Evolutionary conservation across 2,888 invertebrate species (phyloP).

Genomic region (Copidosoma aretas): DNA sequence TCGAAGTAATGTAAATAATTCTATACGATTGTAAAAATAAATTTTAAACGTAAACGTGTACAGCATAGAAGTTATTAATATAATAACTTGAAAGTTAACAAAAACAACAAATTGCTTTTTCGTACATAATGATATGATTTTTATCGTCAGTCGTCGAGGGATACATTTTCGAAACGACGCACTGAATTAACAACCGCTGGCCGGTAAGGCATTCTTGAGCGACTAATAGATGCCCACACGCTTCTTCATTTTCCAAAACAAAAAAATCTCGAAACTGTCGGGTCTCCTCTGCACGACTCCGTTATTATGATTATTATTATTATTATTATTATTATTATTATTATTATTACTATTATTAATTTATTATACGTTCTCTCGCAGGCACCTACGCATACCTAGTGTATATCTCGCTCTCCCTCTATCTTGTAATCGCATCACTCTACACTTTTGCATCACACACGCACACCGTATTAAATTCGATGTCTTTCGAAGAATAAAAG

Average conservation of each 20-base stretch:
- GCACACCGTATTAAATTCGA: constrained; percentile 19
- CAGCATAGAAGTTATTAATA: not conserved
- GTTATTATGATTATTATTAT: constrained; percentile 9
- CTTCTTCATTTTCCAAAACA: not conserved
- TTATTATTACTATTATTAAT: not conserved
- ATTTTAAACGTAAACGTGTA: not conserved
- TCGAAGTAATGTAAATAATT: too few relatives aligned
- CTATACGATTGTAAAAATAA: too few relatives aligned
- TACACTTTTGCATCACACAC: constrained; percentile 10
- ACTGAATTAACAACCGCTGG: not conserved
- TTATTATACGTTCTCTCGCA: constrained; percentile 21
- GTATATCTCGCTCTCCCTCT: constrained; percentile 27
- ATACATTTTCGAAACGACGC: not conserved
- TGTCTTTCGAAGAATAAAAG: constrained; percentile 38
- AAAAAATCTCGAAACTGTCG: constrained; percentile 39
- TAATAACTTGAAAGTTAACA: not conserved
- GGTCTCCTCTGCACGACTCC: constrained; percentile 27
- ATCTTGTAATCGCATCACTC: not conserved
- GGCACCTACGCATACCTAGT: constrained; percentile 36
- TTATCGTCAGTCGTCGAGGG: not conserved
- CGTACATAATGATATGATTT: not conserved
- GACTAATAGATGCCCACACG: not conserved
- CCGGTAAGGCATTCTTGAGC: too few relatives aligned
- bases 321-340: not conserved
- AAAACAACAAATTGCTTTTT: not conserved